phyloP scores from a whole-genome alignment of 2,888 invertebrate species.

The Rhorus exstirpatorius region DNA sequence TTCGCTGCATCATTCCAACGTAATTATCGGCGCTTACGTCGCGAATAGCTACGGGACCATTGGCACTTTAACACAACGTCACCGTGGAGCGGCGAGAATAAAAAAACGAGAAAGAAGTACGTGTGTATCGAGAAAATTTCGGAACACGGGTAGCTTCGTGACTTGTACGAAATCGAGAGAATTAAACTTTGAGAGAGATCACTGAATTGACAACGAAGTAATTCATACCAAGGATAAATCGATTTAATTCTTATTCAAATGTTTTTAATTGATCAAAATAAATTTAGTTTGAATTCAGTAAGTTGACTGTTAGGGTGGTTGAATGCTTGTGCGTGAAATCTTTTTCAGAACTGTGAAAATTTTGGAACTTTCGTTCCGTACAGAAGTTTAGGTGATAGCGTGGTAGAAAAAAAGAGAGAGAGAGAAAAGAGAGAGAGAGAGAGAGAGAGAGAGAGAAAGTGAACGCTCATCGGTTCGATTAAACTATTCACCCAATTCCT shows the following conservation, averaged over 20 bases:
- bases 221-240: not conserved
- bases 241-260: not conserved
- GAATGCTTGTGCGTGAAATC: too few species aligned
- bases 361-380: too few species aligned
- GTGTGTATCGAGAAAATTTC: not conserved
- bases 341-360: too few species aligned
- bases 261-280: too few species aligned
- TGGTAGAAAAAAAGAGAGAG: not conserved
- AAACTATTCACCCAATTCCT: conserved; percentile 64
- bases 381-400: not conserved
- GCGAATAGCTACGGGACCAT: conserved; percentile 26
- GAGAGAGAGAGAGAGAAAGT: conserved; percentile 19
- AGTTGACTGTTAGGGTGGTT: too few species aligned
- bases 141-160: not conserved
- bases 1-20: conserved; percentile 53
- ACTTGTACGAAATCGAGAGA: conserved; percentile 8
- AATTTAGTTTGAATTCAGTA: too few species aligned
- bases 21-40: conserved; percentile 63
- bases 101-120: not conserved
- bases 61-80: conserved; percentile 43
- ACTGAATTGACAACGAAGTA: not conserved
- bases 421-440: not conserved
- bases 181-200: conserved; percentile 10
- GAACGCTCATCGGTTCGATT: conserved; percentile 48
- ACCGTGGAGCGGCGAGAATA: conserved; percentile 3